Evolutionary conservation across 2,888 invertebrate genomes (phyloP).

Genomic region (Penaeus monodon): DNA sequence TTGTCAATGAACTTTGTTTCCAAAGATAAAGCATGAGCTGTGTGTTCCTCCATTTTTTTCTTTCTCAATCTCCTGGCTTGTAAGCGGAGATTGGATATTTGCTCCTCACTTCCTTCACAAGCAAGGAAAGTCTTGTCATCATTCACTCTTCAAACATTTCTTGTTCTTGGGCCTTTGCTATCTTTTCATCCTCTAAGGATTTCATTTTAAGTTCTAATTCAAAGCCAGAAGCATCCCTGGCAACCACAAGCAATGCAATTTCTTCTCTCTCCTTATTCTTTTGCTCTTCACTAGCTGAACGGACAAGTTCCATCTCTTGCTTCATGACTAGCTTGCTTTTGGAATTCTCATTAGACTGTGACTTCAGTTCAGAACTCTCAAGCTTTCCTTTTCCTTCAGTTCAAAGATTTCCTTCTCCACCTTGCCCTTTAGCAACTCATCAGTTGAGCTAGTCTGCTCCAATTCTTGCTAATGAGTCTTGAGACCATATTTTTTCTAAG

Average conservation of each 20-base stretch:
- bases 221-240: background rate
- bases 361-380: background rate
- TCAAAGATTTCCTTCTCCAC: background rate
- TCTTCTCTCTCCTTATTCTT: background rate
- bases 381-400: background rate
- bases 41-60: slow-evolving; percentile 5
- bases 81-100: background rate
- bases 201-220: background rate
- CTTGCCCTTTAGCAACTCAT: background rate
- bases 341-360: background rate
- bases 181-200: background rate
- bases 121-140: background rate
- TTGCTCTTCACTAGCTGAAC: background rate
- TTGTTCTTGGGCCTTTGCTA: background rate
- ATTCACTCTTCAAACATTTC: background rate
- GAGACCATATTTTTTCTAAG: background rate
- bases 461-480: background rate
- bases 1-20: slow-evolving; percentile 43
- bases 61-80: slow-evolving; percentile 2
- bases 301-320: background rate
- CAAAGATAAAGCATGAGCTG: slow-evolving; percentile 5
- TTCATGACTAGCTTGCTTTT: background rate
- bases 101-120: background rate
- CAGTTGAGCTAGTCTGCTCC: background rate
- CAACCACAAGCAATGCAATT: slow-evolving; percentile 1